Percentiles rank a stretch among this genome's conserved stretches.
phyloP scores from a whole-genome alignment of 2,797 vertebrate species.

The Gila robusta region DNA sequence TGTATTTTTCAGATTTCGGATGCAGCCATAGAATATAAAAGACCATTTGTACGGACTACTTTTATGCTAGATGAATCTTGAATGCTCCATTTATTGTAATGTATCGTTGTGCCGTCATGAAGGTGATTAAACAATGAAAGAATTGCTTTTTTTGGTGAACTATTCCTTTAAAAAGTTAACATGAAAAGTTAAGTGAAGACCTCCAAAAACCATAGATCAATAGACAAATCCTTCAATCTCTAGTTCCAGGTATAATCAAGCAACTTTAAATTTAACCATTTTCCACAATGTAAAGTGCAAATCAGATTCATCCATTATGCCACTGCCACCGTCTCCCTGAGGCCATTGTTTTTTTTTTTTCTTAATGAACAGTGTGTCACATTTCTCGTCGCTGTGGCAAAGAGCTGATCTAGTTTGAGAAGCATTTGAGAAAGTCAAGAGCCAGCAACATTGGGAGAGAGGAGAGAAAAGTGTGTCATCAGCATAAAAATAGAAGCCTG shows the following conservation, averaged over 20 bases:
- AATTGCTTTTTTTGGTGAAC: background rate
- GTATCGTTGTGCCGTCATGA: background rate
- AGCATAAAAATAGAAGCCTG: constrained; percentile 85
- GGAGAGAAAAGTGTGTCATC: constrained; percentile 82
- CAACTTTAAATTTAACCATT: constrained; percentile 32
- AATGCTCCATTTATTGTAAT: background rate
- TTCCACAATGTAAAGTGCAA: constrained; percentile 38
- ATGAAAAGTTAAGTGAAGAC: background rate
- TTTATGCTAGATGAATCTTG: background rate
- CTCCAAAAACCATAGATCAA: background rate
- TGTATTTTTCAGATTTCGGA: background rate
- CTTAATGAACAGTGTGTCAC: constrained; percentile 67
- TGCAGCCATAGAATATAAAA: background rate
- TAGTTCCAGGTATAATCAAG: constrained; percentile 22
- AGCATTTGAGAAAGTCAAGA: constrained; percentile 67
- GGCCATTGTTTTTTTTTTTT: constrained; percentile 62
- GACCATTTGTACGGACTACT: background rate
- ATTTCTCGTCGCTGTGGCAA: constrained; percentile 69
- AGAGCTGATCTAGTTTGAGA: constrained; percentile 82
- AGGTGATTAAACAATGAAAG: no score
- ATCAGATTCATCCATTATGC: constrained; percentile 48
- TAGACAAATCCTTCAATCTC: background rate
- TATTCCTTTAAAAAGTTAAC: background rate
- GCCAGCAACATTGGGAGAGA: constrained; percentile 55
- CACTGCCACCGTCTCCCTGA: constrained; percentile 37